These are phyloP conservation scores for Mormyrus proboscirostris DNA, from an alignment of 2,797 vertebrate genomes.

Conservation along the genomic window DNA sequence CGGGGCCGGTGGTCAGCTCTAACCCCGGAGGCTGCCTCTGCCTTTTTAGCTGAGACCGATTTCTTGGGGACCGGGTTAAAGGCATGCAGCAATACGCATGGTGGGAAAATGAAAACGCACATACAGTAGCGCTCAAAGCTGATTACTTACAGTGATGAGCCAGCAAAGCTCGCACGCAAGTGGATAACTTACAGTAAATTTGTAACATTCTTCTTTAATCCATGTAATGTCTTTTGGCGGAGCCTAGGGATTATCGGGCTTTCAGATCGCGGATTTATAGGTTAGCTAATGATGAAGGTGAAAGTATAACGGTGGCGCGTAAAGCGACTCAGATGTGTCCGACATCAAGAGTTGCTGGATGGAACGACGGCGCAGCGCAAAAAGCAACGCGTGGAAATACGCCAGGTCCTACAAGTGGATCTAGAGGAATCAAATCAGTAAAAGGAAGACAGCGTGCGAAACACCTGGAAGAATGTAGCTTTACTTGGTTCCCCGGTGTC, in stretches of 20 bases:
- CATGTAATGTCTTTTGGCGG: background rate
- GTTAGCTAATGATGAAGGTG: background rate
- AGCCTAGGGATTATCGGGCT: background rate
- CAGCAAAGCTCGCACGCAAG: background rate
- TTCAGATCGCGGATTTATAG: background rate
- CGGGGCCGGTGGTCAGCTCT: slow-evolving; percentile 23
- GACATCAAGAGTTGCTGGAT: background rate
- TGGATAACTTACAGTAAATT: slow-evolving; percentile 6
- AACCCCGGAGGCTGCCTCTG: slow-evolving; percentile 21
- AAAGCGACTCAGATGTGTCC: background rate
- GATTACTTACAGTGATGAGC: slow-evolving; percentile 13
- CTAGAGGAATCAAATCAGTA: background rate
- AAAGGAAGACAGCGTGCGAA: slow-evolving; percentile 10
- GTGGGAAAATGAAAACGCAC: slow-evolving; percentile 6
- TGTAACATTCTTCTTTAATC: background rate
- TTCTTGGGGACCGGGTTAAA: slow-evolving; percentile 5
- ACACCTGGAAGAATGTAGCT: slow-evolving; percentile 2
- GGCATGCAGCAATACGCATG: background rate
- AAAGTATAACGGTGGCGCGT: background rate
- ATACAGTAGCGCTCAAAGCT: slow-evolving; percentile 9
- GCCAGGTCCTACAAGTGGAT: slow-evolving; percentile 22
- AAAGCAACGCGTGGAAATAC: slow-evolving; percentile 12
- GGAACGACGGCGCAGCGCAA: slow-evolving; percentile 10
- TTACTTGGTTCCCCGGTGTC: background rate
- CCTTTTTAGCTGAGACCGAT: background rate